These are phyloP conservation scores for Dryococelus australis DNA, from an alignment of 2,888 invertebrate species.

Conservation along the genomic window DNA sequence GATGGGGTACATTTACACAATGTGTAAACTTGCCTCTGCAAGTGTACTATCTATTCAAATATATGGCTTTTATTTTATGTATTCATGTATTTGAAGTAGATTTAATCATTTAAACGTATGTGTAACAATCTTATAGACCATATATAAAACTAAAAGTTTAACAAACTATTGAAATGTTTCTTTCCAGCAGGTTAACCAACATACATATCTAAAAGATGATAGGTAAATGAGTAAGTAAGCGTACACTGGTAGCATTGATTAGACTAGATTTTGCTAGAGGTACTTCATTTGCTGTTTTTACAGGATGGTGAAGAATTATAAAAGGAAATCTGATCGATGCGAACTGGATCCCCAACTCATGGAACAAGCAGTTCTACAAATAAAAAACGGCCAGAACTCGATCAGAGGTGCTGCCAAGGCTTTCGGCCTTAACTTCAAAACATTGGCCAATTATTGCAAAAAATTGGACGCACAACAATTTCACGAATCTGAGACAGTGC, in stretches of 20 bases:
- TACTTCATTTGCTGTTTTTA: not conserved
- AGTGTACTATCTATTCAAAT: too few relatives aligned
- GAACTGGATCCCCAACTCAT: not conserved
- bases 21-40: not conserved
- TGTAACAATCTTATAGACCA: too few relatives aligned
- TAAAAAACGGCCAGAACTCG: not conserved
- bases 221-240: not conserved
- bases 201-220: not conserved
- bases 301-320: not conserved
- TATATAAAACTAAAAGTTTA: too few relatives aligned
- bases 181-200: not conserved
- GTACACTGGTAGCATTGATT: not conserved
- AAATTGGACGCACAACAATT: not conserved
- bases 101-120: too few relatives aligned
- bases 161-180: too few relatives aligned
- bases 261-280: not conserved
- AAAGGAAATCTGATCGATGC: not conserved
- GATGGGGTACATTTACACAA: not conserved
- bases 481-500: not conserved
- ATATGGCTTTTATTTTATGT: too few relatives aligned
- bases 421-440: not conserved
- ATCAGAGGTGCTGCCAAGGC: constrained; percentile 5
- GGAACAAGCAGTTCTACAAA: not conserved
- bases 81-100: too few relatives aligned
- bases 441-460: not conserved